Base-by-base conservation (phyloP, 1,140 invertebrate genomes). In the Drosophila prosaltans region DNA sequence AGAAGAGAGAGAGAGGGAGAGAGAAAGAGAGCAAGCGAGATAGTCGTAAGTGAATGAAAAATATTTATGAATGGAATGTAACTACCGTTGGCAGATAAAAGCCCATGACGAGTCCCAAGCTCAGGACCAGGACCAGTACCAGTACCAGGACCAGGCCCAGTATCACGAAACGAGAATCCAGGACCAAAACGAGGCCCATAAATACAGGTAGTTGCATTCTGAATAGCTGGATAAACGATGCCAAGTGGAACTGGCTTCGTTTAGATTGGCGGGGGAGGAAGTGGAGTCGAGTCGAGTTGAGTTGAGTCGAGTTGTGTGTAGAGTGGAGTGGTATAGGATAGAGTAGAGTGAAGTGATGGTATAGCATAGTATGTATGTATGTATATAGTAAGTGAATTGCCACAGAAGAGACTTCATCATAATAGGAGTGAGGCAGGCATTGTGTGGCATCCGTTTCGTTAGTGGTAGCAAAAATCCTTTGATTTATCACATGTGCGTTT, bases 31-130 rank as follows among this genome's bases (percentile, higher is more conserved):
- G 21, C 5, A 8, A 51, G 21, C 24, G 21, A 51, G 21, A 51
- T 21, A 51, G 45, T 51, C 45, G 45, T 86, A 86, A 86, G 83
- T 88, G 83, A 86, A 86, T 86, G 83, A 88, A 86, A 86, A 83
- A 80, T 86, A 80, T 89, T 89, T 82, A 89, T 88, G 83, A 88
- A 88, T 88, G 83, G 84, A 88, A 88, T 88, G 84, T 72, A 88
- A 89, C 83, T 88, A 83, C 80, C 76, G 75, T 67, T 78, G 80
- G 64, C 80, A 86, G 82, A 86, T 88, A 86, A 86, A 86, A 86
- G 82, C 82, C 82, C 69, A 16, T 16, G 16, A 16, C 16, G 16
- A 16, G 16, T 16, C 16, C 16, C 16, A 16, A 16, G 16, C 16
- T 16, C 16, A 70, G 78, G 76, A 24, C 32, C 9, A 70, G 16